Base-by-base conservation (phyloP, 1,140 invertebrate species). In the Bradysia coprophila region DNA sequence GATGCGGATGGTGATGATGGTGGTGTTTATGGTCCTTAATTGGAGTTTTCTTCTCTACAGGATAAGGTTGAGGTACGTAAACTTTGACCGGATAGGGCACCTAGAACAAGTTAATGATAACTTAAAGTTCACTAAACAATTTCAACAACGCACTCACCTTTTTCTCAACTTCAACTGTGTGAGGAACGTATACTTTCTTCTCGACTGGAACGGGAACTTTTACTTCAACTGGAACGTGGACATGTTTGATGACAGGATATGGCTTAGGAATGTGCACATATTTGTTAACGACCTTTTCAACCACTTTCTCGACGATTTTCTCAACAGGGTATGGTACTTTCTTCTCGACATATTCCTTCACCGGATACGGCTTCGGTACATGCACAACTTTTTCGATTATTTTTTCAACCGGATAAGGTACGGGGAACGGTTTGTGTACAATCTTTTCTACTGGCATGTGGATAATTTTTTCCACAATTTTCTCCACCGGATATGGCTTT, bases 381-480 rank as follows among this genome's bases (percentile, higher is more conserved):
- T 36, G 62, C 13, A 68, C 62, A 16, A 42, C 41, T 32, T 45
- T 44, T 49, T 64, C 59, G 5, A 66, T 61, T 45, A 74, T 61
- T 52, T 72, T 74, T 47, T 75, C 72, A 18, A 75, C 70, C 0
- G 72, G 66, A 39, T 71, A 73, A n/a, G n/a, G n/a, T n/a, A n/a
- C n/a, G 5, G 69, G 69, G 1, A 75, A 68, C 53, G 70, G 71
- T 54, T 72, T 75, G 34, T 58, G 51, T n/a, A 57, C 51, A 2
- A 54, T 46, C 22, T 57, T 59, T 48, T 78, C 74, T 1, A 77
- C 71, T 1, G 65, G 59, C 2, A 76, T 65, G 19, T 0, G 71
- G 59, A 53, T 72, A 45, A 50, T 69, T 47, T 62, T 66, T 9
- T 62, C 63, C n/a, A 69, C 63, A 21, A 48, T 41, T 20, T 58